These are phyloP conservation scores for Carollia perspicillata DNA, from an alignment of 2,113 vertebrate species.

Conservation along the genomic window DNA sequence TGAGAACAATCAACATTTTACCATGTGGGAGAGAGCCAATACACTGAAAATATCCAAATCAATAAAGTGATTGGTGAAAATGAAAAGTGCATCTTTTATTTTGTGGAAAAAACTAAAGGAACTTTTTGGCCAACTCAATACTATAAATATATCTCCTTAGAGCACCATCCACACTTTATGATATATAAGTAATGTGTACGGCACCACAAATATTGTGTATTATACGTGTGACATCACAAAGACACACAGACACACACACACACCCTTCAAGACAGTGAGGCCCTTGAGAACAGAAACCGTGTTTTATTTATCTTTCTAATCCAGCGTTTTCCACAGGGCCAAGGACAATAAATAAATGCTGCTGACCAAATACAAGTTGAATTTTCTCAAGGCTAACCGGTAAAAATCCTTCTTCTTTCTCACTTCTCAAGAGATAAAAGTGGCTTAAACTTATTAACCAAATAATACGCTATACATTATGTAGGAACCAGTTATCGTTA, in stretches of 20 bases:
- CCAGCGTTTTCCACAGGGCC: conserved; percentile 7
- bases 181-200: not conserved
- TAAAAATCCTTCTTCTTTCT: conserved; percentile 44
- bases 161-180: not conserved
- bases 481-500: not conserved
- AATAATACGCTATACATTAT: conserved; percentile 38
- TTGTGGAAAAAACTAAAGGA: no score
- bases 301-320: conserved; percentile 58
- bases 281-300: conserved; percentile 1
- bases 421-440: conserved; percentile 35
- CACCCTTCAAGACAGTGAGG: not conserved
- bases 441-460: not conserved
- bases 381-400: conserved; percentile 36
- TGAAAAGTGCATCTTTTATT: no score
- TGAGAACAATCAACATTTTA: no score
- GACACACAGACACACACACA: not conserved
- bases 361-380: conserved; percentile 50
- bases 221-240: not conserved
- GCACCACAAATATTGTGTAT: not conserved
- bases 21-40: no score
- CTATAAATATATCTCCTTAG: not conserved
- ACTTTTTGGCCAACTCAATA: not conserved
- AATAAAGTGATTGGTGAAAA: no score
- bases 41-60: no score
- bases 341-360: conserved; percentile 46